Evolutionary conservation across 2,113 vertebrate genomes (phyloP), one percentile per base, ranked within the genome.

Genomic region (Tetrao urogallus): DNA sequence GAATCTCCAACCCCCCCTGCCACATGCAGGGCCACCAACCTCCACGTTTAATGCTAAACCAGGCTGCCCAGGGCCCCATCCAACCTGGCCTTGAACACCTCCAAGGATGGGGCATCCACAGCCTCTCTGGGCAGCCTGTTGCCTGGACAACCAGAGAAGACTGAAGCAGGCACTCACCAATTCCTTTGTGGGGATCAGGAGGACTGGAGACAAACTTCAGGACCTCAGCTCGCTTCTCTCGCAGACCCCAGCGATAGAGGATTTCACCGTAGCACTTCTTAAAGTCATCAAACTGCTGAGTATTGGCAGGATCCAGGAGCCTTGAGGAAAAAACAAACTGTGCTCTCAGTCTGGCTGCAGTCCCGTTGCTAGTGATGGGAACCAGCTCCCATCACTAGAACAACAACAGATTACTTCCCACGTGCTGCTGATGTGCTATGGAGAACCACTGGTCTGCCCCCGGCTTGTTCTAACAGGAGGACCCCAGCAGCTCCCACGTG

Each of bases 241-340:
- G 97, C 82, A 99, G 98, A 14, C 98, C 99, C 99, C 99, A 99
- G 83, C 98, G 99, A 86, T 99, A 98, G 34, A 99, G 93, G 91
- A 99, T 99, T 94, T 99, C 99, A 3, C 99, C 99, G 5, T 99
- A 99, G 95, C 98, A 98, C 86, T 99, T 99, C 97, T 99, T 99
- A 65, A 99, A 99, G 97, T 99, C 99, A 30, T 99, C 99, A 45
- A 99, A 99, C 93, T 99, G 99, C 96, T 99, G 98, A 30, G 97
- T 98, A 88, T 99, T 99, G 64, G 98, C 98, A 2, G 99, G 99
- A 90, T 99, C 99, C 95, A 99, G 96, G 61, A 99, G 97, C 92
- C 99, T 99, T 82, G 30, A 50, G n/a, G 80, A 54, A 10, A 30
- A 54, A 54, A 28, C n/a, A 72, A 48, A 82, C 3, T 20, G 63